Base-by-base conservation (phyloP, 2,888 invertebrate species). In the Andrena dorsata region DNA sequence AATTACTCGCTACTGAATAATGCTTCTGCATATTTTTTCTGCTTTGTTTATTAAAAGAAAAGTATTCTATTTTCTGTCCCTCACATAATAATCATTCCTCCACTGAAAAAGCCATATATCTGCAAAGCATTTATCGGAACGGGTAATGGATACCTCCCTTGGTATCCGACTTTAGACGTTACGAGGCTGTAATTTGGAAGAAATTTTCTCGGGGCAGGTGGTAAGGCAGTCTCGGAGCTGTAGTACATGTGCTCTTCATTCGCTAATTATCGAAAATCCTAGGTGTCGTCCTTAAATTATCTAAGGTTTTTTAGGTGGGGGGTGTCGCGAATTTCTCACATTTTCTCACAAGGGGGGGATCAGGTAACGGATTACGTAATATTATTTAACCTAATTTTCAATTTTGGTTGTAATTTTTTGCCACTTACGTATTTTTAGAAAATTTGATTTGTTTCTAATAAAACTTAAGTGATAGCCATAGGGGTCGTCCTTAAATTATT, bases 131-230 rank as follows among this genome's bases (percentile, higher is more conserved):
- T 72, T 78, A 68, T 73, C 68, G 72, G 78, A 41, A 78, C 78
- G 23, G 28, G 68, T 69, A 80, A 80, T 69, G 72, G 68, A 80
- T 58, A 70, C 58, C 64, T 72, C 72, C 51, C 41, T 51, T n/a
- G n/a, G n/a, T n/a, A n/a, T n/a, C n/a, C n/a, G n/a, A n/a, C n/a
- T n/a, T n/a, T n/a, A n/a, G n/a, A n/a, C n/a, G n/a, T n/a, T n/a
- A 88, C 85, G 88, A 86, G 83, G 72, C 82, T 82, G 83, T 83
- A 86, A 88, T 88, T 88, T 84, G 82, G 81, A 72, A 78, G 83
- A 79, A 85, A 88, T 81, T 88, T 88, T 80, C 71, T 32, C 16
- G 16, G 35, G 5, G 28, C 26, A 26, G 1, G 26, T 64, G 56
- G 32, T 30, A 60, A 28, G 13, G 16, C 26, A 49, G 35, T 69